Evolutionary conservation across 64 coral and sea anemone species (phyloP).

Genomic region (Dendrophyllia cribrosa): DNA sequence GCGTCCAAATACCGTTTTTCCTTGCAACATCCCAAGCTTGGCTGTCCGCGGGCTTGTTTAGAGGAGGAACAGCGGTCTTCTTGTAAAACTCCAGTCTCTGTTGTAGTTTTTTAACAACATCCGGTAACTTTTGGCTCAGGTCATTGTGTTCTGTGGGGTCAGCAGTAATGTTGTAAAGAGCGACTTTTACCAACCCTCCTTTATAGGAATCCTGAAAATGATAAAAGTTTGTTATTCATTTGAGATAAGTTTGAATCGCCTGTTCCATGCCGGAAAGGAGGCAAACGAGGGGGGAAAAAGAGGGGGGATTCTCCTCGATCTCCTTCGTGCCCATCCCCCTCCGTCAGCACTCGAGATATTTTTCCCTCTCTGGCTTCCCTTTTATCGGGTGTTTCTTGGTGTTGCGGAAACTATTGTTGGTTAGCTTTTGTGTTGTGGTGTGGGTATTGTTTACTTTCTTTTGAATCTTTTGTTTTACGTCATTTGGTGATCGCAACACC

Average conservation of each 20-base stretch:
- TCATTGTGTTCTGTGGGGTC: slow-evolving; percentile 21
- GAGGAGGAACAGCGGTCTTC: neutral
- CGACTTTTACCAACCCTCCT: slow-evolving; percentile 7
- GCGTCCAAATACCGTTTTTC: slow-evolving; percentile 33
- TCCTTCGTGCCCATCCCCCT: too few relatives aligned
- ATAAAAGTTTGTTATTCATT: neutral
- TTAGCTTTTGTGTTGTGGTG: too few relatives aligned
- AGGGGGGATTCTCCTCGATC: too few relatives aligned
- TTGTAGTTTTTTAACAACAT: slow-evolving; percentile 13
- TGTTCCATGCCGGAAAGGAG: neutral
- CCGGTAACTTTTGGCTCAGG: slow-evolving; percentile 26
- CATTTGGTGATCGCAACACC: too few relatives aligned
- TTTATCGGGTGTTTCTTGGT: too few relatives aligned
- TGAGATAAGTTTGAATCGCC: neutral
- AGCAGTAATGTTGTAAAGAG: slow-evolving; percentile 49
- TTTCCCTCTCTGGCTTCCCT: too few relatives aligned
- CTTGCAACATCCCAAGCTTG: slow-evolving; percentile 7
- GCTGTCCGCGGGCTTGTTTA: slow-evolving; percentile 23
- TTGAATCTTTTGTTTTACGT: too few relatives aligned
- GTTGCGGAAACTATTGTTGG: too few relatives aligned
- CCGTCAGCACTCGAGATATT: too few relatives aligned
- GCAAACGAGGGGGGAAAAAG: too few relatives aligned
- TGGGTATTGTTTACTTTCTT: too few relatives aligned
- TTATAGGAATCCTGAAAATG: neutral
- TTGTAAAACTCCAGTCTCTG: slow-evolving; percentile 16